Evolutionary conservation across 2,113 vertebrate genomes (phyloP).

Genomic region (Aegithalos caudatus): DNA sequence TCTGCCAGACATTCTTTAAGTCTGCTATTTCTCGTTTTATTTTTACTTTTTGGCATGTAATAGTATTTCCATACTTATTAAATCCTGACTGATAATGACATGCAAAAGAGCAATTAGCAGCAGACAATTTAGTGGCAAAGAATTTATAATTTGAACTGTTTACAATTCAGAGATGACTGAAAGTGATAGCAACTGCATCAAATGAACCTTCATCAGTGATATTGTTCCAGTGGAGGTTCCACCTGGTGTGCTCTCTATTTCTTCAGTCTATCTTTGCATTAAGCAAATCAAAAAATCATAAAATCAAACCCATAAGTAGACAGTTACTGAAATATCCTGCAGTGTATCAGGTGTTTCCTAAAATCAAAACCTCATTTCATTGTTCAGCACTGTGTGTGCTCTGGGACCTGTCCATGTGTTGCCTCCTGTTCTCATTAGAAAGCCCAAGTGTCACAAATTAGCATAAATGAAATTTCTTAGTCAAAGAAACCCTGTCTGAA

Average conservation of each 20-base stretch:
- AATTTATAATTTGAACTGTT: constrained; percentile 68
- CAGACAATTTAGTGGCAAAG: constrained; percentile 67
- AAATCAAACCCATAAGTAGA: constrained; percentile 7
- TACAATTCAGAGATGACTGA: constrained; percentile 66
- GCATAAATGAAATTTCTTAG: background rate
- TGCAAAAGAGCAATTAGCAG: constrained; percentile 65
- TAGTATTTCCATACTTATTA: constrained; percentile 63
- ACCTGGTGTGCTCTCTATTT: constrained; percentile 55
- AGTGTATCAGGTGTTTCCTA: constrained; percentile 1
- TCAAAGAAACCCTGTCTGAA: background rate
- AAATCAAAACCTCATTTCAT: constrained; percentile 15
- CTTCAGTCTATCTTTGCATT: constrained; percentile 35
- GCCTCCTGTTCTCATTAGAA: background rate
- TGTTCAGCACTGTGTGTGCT: background rate
- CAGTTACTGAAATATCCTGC: constrained; percentile 22
- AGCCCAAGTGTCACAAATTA: background rate
- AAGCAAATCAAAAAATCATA: no score
- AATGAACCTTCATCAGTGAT: constrained; percentile 54
- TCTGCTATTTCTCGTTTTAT: constrained; percentile 45
- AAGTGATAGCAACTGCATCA: constrained; percentile 59
- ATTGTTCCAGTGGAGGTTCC: constrained; percentile 59
- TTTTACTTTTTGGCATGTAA: constrained; percentile 59
- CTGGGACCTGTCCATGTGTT: background rate
- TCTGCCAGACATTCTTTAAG: constrained; percentile 55
- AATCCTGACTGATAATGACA: constrained; percentile 47